Conservation (phyloP, 2,113 vertebrate genomes). For the Prinia subflava region DNA sequence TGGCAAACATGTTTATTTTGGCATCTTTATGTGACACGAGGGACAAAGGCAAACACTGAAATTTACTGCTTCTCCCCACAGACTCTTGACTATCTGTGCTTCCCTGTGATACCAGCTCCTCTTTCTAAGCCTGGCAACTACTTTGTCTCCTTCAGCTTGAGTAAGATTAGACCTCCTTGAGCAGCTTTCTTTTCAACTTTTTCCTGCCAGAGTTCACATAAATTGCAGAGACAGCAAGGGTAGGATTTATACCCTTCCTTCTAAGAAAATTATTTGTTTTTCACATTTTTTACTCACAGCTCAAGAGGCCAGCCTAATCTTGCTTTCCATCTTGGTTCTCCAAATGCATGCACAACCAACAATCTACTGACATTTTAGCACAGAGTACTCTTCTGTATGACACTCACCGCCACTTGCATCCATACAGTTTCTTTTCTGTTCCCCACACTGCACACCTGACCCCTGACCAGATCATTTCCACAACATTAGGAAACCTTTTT, state of each 20-base stretch:
- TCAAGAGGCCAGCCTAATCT: background rate
- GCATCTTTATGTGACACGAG: background rate
- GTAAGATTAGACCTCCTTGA: background rate
- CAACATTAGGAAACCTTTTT: background rate
- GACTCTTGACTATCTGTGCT: background rate
- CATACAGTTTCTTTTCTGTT: background rate
- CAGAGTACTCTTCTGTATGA: background rate
- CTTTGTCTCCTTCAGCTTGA: background rate
- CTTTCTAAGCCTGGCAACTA: background rate
- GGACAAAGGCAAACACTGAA: background rate
- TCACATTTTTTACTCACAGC: background rate
- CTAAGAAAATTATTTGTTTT: background rate
- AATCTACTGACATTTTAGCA: background rate
- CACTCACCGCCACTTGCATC: background rate
- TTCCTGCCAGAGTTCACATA: background rate
- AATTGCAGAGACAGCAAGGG: background rate
- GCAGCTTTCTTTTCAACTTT: background rate
- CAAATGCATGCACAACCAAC: background rate
- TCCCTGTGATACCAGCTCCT: background rate
- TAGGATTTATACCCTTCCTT: background rate
- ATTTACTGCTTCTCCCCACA: background rate
- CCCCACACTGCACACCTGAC: background rate
- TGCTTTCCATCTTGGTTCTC: background rate
- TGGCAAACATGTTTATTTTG: background rate
- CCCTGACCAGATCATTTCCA: background rate